Evolutionary conservation across 2,888 invertebrate genomes (phyloP).

Genomic region (Heliconius cydno): DNA sequence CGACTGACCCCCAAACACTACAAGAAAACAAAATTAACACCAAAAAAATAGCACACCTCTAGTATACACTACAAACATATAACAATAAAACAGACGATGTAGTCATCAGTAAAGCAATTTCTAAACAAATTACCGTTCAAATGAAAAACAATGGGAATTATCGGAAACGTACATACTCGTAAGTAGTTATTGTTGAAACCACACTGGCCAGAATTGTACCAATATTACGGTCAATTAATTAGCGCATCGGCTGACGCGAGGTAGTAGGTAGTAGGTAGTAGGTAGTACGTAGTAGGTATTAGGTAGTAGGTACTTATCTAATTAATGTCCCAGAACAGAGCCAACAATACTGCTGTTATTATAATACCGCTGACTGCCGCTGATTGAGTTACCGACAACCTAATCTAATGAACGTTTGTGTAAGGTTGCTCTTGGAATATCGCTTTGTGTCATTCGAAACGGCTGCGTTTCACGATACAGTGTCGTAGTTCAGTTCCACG

Average conservation of each 20-base stretch:
- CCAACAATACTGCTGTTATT: constrained; percentile 67
- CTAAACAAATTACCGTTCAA: constrained; percentile 28
- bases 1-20: not conserved
- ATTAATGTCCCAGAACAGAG: constrained; percentile 73
- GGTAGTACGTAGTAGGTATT: too few species aligned
- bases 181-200: constrained; percentile 54
- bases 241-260: constrained; percentile 66
- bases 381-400: constrained; percentile 67
- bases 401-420: constrained; percentile 53
- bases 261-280: too few species aligned
- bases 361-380: constrained; percentile 62
- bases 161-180: constrained; percentile 26
- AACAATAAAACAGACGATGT: constrained; percentile 23
- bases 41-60: not conserved
- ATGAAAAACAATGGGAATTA: constrained; percentile 31
- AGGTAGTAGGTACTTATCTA: constrained; percentile 63
- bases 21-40: not conserved
- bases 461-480: not conserved
- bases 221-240: constrained; percentile 80
- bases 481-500: not conserved
- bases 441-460: constrained; percentile 23
- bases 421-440: constrained; percentile 38
- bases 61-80: constrained; percentile 13
- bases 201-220: constrained; percentile 67
- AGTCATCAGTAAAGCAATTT: constrained; percentile 26